Percentiles rank a stretch among this genome's conserved stretches.
These are phyloP conservation scores for Caenorhabditis sp. DNA, from an alignment of 2,888 invertebrate species.

Conservation along the genomic window DNA sequence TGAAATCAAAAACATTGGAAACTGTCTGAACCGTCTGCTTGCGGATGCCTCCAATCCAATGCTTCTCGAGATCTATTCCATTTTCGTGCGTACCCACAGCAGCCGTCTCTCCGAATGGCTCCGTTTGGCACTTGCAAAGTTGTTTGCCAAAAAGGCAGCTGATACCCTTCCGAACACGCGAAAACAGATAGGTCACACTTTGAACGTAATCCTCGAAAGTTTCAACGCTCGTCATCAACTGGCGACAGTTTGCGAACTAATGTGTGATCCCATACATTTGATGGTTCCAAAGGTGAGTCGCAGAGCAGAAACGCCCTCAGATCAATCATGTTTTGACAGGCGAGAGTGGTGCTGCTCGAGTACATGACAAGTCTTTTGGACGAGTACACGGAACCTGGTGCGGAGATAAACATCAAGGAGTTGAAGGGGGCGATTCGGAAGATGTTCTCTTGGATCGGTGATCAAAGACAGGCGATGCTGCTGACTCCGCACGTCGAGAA, in stretches of 20 bases:
- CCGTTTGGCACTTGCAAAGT: constrained; percentile 27
- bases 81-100: constrained; percentile 43
- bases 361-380: constrained; percentile 44
- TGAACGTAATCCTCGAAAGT: constrained; percentile 43
- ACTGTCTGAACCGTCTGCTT: constrained; percentile 43
- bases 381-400: constrained; percentile 38
- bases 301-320: not conserved
- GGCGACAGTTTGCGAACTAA: constrained; percentile 47
- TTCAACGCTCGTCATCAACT: constrained; percentile 48
- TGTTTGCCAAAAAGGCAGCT: constrained; percentile 37
- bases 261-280: constrained; percentile 50
- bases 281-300: constrained; percentile 41
- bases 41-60: constrained; percentile 29
- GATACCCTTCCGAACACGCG: constrained; percentile 37
- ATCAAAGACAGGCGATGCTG: constrained; percentile 22
- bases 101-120: constrained; percentile 42
- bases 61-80: constrained; percentile 34
- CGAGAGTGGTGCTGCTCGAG: constrained; percentile 37
- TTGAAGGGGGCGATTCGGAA: constrained; percentile 33
- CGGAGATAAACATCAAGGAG: constrained; percentile 23
- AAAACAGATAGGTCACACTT: constrained; percentile 32
- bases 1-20: constrained; percentile 48
- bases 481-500: constrained; percentile 44
- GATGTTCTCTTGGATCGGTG: constrained; percentile 39
- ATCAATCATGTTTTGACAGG: constrained; percentile 15